These are phyloP conservation scores for Pinctada fucata DNA, from an alignment of 2,888 invertebrate species.

Conservation along the genomic window DNA sequence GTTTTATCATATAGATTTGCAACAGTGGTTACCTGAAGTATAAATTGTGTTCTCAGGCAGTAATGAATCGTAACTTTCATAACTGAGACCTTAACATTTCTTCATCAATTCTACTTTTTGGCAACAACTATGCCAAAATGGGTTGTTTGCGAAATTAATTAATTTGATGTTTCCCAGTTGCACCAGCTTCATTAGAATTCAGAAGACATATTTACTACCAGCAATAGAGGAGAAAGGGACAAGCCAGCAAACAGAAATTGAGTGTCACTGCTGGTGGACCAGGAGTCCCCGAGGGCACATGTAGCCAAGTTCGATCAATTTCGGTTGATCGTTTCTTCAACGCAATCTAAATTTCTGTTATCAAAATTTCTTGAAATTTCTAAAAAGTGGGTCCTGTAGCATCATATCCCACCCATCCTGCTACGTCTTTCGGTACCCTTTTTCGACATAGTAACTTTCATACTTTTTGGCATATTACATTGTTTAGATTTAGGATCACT, in stretches of 20 bases:
- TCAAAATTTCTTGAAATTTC: no score
- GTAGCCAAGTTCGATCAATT: no score
- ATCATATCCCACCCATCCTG: no score
- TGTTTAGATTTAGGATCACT: no score
- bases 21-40: neutral
- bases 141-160: slow-evolving; percentile 21
- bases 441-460: no score
- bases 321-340: no score
- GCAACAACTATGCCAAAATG: slow-evolving; percentile 21
- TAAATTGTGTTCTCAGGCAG: slow-evolving; percentile 16
- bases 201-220: slow-evolving; percentile 24
- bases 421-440: no score
- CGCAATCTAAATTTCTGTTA: no score
- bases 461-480: no score
- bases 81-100: slow-evolving; percentile 8
- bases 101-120: slow-evolving; percentile 21
- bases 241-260: no score
- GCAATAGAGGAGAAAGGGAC: slow-evolving; percentile 19
- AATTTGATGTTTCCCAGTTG: slow-evolving; percentile 24
- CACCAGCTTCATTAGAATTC: slow-evolving; percentile 17
- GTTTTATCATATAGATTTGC: no score
- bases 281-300: neutral
- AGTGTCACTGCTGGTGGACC: slow-evolving; percentile 1
- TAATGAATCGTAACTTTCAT: slow-evolving; percentile 3
- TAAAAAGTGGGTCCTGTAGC: no score